Evolutionary conservation across 2,888 invertebrate genomes (phyloP), one percentile per base, ranked within the genome.

Genomic region (Perizoma affinitatum): DNA sequence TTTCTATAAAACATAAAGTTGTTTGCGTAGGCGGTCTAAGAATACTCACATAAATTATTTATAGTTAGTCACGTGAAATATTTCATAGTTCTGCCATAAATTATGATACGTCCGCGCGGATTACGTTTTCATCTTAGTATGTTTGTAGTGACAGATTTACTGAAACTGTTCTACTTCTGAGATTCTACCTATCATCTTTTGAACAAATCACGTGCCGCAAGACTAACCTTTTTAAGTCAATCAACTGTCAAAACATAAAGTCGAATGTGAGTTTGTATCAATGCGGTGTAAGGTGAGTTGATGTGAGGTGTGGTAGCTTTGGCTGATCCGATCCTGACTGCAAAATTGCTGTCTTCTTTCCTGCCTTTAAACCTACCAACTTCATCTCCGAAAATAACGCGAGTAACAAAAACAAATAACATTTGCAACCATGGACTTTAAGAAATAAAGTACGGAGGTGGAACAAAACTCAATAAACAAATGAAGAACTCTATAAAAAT

Each of bases 1-100:
- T 33, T 45, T 45, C 33, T 45, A 34, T n/a, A 46, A 54, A 53
- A 66, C 47, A 43, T 10, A 63, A 57, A 52, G 46, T 49, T 40
- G 46, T 49, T 40, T 58, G 46, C 61, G 61, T 57, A 57, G 54
- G 44, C 50, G 40, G 9, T 50, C 55, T 63, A 68, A 61, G 53
- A 66, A 68, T 67, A 67, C 52, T 52, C 4, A 47, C 44, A 40
- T 41, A 63, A 22, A 58, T 54, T 69, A 65, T 67, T 65, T 63
- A 62, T 61, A 65, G 52, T 6, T 35, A 40, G 51, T 68, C 67
- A 69, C 68, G 67, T 65, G 67, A 59, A 62, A 42, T 48, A 50
- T 60, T 57, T 61, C 11, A 54, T 58, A 40, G 60, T 38, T 66
- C 58, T 61, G 61, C 59, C 61, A 54, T 61, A 52, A 63, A 54